phyloP scores from a whole-genome alignment of 2,888 invertebrate genomes.

The Dichetophora obliterata region DNA sequence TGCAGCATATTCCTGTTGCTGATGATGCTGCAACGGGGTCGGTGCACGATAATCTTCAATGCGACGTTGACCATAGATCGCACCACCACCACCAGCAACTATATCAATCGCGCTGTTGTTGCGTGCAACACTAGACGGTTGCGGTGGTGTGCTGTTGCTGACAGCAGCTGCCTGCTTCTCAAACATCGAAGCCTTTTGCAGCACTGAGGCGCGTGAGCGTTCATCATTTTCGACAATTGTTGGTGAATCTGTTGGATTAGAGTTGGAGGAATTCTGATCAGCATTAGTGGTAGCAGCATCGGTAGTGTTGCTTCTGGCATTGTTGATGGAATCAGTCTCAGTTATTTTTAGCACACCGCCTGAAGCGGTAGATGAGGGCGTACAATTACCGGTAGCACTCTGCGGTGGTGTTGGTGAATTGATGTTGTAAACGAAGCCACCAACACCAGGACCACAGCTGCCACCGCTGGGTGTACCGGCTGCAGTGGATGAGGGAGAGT shows the following conservation, averaged over 20 bases:
- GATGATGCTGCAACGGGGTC: slow-evolving; percentile 42
- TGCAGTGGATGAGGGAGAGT: slow-evolving; percentile 67
- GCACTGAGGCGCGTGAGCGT: slow-evolving; percentile 67
- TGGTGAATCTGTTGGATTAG: slow-evolving; percentile 51
- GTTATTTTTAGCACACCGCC: slow-evolving; percentile 67
- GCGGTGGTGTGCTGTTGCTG: slow-evolving; percentile 48
- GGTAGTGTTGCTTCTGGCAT: slow-evolving; percentile 43
- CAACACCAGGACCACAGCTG: slow-evolving; percentile 51
- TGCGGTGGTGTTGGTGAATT: slow-evolving; percentile 62
- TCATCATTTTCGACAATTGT: slow-evolving; percentile 63
- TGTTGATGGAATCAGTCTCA: slow-evolving; percentile 56
- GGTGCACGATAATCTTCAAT: slow-evolving; percentile 40
- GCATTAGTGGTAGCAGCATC: slow-evolving; percentile 42
- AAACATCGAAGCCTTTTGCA: slow-evolving; percentile 70
- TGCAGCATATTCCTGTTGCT: slow-evolving; percentile 39
- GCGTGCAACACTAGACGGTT: slow-evolving; percentile 34
- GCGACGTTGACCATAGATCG: slow-evolving; percentile 48
- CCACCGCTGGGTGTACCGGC: slow-evolving; percentile 64
- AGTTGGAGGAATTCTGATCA: slow-evolving; percentile 37
- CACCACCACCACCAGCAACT: slow-evolving; percentile 32
- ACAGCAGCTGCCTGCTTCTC: slow-evolving; percentile 67
- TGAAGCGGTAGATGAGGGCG: slow-evolving; percentile 45
- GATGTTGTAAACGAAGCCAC: slow-evolving; percentile 62
- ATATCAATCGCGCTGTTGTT: slow-evolving; percentile 21
- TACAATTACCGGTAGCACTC: slow-evolving; percentile 48